Percentiles rank a stretch among this genome's conserved stretches.
Evolutionary conservation across 2,113 vertebrate genomes (phyloP).

Genomic region (Cyanistes caeruleus): DNA sequence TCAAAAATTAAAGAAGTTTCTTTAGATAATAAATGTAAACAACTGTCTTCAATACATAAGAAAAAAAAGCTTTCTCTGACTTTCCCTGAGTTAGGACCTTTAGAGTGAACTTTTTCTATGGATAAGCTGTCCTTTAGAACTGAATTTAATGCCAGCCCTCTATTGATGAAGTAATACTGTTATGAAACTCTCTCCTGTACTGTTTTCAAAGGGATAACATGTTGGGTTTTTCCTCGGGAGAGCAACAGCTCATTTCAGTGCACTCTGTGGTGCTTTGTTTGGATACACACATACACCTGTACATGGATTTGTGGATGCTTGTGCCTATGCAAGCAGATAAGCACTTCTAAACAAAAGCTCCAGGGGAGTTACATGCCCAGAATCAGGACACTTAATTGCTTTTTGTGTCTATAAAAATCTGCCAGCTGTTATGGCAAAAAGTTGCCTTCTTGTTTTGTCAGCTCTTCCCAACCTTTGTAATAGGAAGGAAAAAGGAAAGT

Average conservation of each 20-base stretch:
- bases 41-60: background rate
- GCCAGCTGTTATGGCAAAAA: no score
- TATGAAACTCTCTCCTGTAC: background rate
- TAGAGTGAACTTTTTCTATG: background rate
- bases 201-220: background rate
- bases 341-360: conserved; percentile 4
- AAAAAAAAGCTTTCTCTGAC: background rate
- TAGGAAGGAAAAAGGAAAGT: no score
- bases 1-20: background rate
- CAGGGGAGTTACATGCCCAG: conserved; percentile 20
- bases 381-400: no score
- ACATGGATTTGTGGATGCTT: conserved; percentile 8
- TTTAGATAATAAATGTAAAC: background rate
- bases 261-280: background rate
- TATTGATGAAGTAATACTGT: background rate
- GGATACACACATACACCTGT: background rate
- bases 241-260: background rate
- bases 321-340: conserved; percentile 38
- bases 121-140: background rate
- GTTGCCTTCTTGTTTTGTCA: no score
- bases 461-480: no score
- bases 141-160: background rate
- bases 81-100: background rate
- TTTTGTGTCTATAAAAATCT: no score
- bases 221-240: background rate